Base-by-base conservation (phyloP, 2,113 vertebrate genomes). In the Cynopterus brachyotis region DNA sequence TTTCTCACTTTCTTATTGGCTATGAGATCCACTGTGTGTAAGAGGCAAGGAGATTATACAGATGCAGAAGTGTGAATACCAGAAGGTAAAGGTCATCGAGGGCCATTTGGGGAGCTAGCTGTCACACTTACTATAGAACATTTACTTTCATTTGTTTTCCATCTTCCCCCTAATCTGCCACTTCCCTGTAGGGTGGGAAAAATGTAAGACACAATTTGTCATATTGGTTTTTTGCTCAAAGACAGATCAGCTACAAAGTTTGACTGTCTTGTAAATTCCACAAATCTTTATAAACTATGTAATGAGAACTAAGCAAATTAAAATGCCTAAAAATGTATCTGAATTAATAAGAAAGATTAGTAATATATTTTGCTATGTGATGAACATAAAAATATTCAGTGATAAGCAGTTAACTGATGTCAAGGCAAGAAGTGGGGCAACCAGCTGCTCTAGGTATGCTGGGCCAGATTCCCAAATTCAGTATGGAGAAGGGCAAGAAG, bases 401-500 rank as follows among this genome's bases (percentile, higher is more conserved):
- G 24, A n/a, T 59, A 47, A 30, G 59, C 5, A n/a, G n/a, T 67
- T 53, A 40, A 59, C 22, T 30, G 32, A 40, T 7, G 24, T 28
- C 24, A 8, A 10, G 6, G 64, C 16, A 24, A 53, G 62, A 35
- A 79, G 42, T 17, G 37, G 95, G 15, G 17, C 28, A n/a, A 4
- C 35, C 7, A 40, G 45, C 62, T 24, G 5, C 66, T 9, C 66
- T 9, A 2, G n/a, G 53, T 13, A 3, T 40, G 28, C 53, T 62
- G 2, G 5, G 15, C 64, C 64, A 15, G 32, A 62, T n/a, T 28
- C 9, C 42, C 7, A 96, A 35, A 15, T 20, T 96, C 90, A 98
- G 80, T 73, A 97, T 98, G 98, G 98, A 98, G 81, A 99, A 99
- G 82, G 99, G 99, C 89, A 99, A 98, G 98, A 98, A 99, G 97